Conservation (phyloP, 2,888 invertebrate genomes). For the Philereme vetulata region DNA sequence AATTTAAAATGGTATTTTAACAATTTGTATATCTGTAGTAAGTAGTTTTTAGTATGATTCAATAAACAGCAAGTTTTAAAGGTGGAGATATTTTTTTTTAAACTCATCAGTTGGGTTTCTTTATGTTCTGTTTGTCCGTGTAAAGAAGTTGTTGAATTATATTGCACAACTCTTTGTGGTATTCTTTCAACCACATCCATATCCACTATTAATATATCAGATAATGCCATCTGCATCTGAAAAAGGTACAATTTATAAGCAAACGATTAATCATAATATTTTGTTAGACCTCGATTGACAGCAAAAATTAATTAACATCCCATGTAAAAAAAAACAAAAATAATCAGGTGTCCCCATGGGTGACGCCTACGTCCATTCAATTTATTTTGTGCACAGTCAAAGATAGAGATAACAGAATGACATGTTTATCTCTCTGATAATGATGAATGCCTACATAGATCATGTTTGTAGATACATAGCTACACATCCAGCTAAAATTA, state of each 20-base stretch:
- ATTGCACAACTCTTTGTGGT: too few relatives aligned
- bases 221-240: constrained; percentile 41
- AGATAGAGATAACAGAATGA: constrained; percentile 49
- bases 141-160: too few relatives aligned
- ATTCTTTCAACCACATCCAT: too few relatives aligned
- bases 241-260: constrained; percentile 51
- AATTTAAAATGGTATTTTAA: too few relatives aligned
- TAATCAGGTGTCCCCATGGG: constrained; percentile 70
- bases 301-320: constrained; percentile 82
- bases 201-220: constrained; percentile 30
- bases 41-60: too few relatives aligned
- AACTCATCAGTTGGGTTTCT: too few relatives aligned
- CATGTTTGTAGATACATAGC: neutral
- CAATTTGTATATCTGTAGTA: too few relatives aligned
- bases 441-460: neutral
- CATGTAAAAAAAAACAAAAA: constrained; percentile 73
- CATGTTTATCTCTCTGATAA: constrained; percentile 2
- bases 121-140: too few relatives aligned
- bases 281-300: constrained; percentile 78
- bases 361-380: constrained; percentile 76
- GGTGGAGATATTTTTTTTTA: too few relatives aligned
- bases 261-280: constrained; percentile 76
- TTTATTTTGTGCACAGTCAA: constrained; percentile 69
- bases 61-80: too few relatives aligned
- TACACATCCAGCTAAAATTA: too few relatives aligned